These are phyloP conservation scores for Germaria angustata DNA, from an alignment of 2,888 invertebrate species.

Conservation along the genomic window DNA sequence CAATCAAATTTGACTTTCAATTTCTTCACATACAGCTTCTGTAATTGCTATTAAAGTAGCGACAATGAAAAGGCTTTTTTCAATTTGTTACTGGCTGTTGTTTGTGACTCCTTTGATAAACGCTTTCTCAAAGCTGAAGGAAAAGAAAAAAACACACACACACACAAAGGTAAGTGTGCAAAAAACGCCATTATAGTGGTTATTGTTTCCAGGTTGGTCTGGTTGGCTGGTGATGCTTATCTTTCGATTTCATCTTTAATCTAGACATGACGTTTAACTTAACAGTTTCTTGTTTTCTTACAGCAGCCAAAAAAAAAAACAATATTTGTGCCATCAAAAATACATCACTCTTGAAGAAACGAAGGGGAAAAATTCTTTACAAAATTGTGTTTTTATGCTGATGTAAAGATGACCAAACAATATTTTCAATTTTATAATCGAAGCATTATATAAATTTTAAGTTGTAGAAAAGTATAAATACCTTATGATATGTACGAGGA, in stretches of 20 bases:
- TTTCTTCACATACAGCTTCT: slow-evolving; percentile 66
- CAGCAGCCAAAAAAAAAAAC: slow-evolving; percentile 52
- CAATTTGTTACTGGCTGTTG: neutral
- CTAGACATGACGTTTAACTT: slow-evolving; percentile 65
- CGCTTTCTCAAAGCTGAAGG: slow-evolving; percentile 26
- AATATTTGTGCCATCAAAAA: slow-evolving; percentile 52
- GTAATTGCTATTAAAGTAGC: slow-evolving; percentile 64
- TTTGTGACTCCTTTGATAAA: slow-evolving; percentile 34
- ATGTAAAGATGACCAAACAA: slow-evolving; percentile 66
- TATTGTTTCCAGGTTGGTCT: slow-evolving; percentile 40
- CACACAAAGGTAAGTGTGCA: slow-evolving; percentile 37
- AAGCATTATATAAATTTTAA: slow-evolving; percentile 48
- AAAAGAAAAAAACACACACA: neutral
- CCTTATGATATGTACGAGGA: too few species aligned
- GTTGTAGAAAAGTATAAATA: neutral
- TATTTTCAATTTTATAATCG: slow-evolving; percentile 64
- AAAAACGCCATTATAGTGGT: slow-evolving; percentile 57
- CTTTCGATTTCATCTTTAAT: slow-evolving; percentile 66
- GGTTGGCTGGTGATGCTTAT: slow-evolving; percentile 49
- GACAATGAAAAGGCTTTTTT: slow-evolving; percentile 61
- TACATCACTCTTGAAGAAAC: slow-evolving; percentile 31
- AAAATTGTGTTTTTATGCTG: slow-evolving; percentile 45
- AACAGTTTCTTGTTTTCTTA: slow-evolving; percentile 48
- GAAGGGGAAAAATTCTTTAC: slow-evolving; percentile 1
- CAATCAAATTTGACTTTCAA: slow-evolving; percentile 68